These are phyloP conservation scores for Cardinalis cardinalis DNA, from an alignment of 2,113 vertebrate genomes.

Conservation along the genomic window DNA sequence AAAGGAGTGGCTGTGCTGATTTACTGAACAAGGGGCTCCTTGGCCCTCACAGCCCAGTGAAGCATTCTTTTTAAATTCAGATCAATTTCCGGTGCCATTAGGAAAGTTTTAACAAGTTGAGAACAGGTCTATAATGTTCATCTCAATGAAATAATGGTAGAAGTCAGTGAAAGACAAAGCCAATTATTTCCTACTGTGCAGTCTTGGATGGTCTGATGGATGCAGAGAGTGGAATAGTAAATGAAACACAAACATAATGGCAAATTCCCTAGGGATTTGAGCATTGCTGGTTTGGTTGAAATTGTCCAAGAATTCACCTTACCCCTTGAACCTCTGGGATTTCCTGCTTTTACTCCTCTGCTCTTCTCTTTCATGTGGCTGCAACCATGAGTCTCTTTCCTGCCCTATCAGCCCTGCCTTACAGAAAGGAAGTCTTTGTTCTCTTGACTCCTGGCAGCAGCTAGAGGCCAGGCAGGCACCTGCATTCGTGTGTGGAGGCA, in stretches of 20 bases:
- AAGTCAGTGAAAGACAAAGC: neutral
- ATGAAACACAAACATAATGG: neutral
- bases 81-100: neutral
- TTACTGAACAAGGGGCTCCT: neutral
- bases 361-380: neutral
- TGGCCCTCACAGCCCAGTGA: neutral
- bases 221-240: neutral
- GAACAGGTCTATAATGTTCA: neutral
- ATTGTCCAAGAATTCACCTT: neutral
- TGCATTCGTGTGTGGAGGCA: neutral
- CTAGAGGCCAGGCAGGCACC: neutral
- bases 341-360: neutral
- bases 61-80: neutral
- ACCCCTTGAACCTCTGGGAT: neutral
- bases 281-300: neutral
- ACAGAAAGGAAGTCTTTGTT: neutral
- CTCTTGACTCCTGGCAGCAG: neutral
- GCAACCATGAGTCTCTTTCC: neutral
- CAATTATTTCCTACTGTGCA: neutral
- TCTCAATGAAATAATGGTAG: neutral
- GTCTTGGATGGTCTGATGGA: neutral
- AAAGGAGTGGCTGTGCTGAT: neutral
- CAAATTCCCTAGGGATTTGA: neutral
- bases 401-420: neutral
- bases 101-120: neutral